These are phyloP conservation scores for Anoplopoma fimbria DNA, from an alignment of 2,113 vertebrate species.

Conservation along the genomic window DNA sequence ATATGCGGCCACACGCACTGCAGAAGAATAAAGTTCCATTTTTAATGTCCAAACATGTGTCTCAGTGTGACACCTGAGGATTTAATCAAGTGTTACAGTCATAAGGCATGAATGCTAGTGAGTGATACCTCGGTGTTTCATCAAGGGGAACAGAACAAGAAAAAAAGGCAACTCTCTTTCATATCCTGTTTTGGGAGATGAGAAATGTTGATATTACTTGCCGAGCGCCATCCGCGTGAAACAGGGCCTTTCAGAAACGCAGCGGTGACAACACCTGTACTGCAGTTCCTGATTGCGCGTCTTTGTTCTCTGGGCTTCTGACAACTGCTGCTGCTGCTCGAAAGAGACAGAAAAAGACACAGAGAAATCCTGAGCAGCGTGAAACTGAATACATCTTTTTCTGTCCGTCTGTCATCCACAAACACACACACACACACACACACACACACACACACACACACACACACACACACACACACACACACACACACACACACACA, in stretches of 20 bases:
- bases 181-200: conserved; percentile 77
- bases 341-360: conserved; percentile 20
- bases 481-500: conserved; percentile 20
- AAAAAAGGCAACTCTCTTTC: conserved; percentile 62
- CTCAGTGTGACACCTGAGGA: conserved; percentile 39
- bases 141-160: conserved; percentile 36
- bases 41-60: conserved; percentile 17
- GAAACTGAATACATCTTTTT: conserved; percentile 39
- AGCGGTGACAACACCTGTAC: conserved; percentile 63
- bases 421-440: conserved; percentile 19
- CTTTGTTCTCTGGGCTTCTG: conserved; percentile 47
- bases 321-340: not conserved
- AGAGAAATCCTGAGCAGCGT: conserved; percentile 8
- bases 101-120: conserved; percentile 5
- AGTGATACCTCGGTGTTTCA: too few relatives aligned
- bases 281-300: conserved; percentile 55
- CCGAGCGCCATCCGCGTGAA: conserved; percentile 59
- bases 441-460: conserved; percentile 22
- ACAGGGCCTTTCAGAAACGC: conserved; percentile 59
- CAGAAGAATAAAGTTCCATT: not conserved
- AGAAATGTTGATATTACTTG: conserved; percentile 71
- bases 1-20: not conserved
- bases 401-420: conserved; percentile 15
- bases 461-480: conserved; percentile 19
- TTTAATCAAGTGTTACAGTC: conserved; percentile 40